phyloP scores from a whole-genome alignment of 2,888 invertebrate genomes.

The Hybos culiciformis region DNA sequence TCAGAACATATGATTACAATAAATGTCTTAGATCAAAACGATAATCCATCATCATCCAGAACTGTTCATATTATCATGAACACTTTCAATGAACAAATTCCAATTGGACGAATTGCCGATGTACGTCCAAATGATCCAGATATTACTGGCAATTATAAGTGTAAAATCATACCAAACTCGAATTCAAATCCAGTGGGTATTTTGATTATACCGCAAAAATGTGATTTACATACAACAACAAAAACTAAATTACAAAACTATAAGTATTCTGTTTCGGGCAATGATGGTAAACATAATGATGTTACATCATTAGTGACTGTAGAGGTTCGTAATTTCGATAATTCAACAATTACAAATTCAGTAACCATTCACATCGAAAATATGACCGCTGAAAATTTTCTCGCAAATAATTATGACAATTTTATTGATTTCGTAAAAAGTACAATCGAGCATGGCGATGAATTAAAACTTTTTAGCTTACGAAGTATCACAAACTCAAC shows the following conservation, averaged over 20 bases:
- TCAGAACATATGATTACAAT: slow-evolving; percentile 66
- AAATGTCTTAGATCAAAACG: slow-evolving; percentile 74
- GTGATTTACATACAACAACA: slow-evolving; percentile 63
- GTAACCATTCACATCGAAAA: slow-evolving; percentile 62
- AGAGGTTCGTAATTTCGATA: slow-evolving; percentile 67
- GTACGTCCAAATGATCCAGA: slow-evolving; percentile 89
- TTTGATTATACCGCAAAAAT: slow-evolving; percentile 58
- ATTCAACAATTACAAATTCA: slow-evolving; percentile 69
- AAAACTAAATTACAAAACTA: slow-evolving; percentile 60
- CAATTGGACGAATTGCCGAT: slow-evolving; percentile 74
- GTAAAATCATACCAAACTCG: slow-evolving; percentile 57
- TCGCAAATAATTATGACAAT: slow-evolving; percentile 61
- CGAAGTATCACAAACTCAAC: slow-evolving; percentile 38
- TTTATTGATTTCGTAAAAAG: slow-evolving; percentile 56
- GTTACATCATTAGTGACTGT: slow-evolving; percentile 78
- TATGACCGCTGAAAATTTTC: slow-evolving; percentile 57
- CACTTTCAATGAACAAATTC: slow-evolving; percentile 60
- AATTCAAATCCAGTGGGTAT: slow-evolving; percentile 40
- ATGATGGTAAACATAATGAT: slow-evolving; percentile 77
- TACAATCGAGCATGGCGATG: slow-evolving; percentile 50
- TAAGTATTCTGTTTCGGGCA: slow-evolving; percentile 68
- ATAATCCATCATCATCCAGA: slow-evolving; percentile 74
- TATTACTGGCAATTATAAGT: slow-evolving; percentile 75
- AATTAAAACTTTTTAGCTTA: slow-evolving; percentile 57
- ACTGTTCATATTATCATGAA: slow-evolving; percentile 68